Evolutionary conservation across 2,888 invertebrate genomes (phyloP).

Genomic region (Melanotus villosus): DNA sequence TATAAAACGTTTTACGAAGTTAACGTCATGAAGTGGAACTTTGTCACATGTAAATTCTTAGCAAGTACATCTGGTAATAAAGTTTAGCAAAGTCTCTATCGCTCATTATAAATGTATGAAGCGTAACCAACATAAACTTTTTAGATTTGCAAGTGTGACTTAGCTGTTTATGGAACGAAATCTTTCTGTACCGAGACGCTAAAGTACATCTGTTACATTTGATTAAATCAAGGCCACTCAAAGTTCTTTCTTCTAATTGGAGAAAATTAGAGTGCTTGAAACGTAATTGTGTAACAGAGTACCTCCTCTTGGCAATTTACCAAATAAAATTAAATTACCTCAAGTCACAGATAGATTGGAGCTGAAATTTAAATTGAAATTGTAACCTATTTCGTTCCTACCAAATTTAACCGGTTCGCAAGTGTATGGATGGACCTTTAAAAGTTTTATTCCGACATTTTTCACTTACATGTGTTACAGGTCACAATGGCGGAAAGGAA

Average conservation of each 20-base stretch:
- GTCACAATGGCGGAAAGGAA: slow-evolving; percentile 31
- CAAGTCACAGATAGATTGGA: slow-evolving; percentile 39
- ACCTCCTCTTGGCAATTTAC: slow-evolving; percentile 45
- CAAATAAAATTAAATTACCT: slow-evolving; percentile 46
- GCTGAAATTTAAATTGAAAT: slow-evolving; percentile 41
- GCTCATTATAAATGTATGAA: slow-evolving; percentile 13
- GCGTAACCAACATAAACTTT: slow-evolving; percentile 1
- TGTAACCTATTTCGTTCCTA: slow-evolving; percentile 25
- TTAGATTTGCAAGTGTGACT: slow-evolving; percentile 6
- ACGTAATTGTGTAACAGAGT: slow-evolving; percentile 41
- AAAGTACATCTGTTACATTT: slow-evolving; percentile 39
- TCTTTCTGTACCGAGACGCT: background rate
- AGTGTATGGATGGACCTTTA: too few relatives aligned
- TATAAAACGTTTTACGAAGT: slow-evolving; percentile 25
- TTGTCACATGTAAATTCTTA: slow-evolving; percentile 28
- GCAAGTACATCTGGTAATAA: slow-evolving; percentile 6
- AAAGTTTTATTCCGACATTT: slow-evolving; percentile 14
- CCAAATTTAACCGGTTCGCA: slow-evolving; percentile 17
- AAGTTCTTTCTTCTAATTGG: slow-evolving; percentile 44
- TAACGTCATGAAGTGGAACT: slow-evolving; percentile 15
- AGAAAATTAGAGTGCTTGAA: slow-evolving; percentile 46
- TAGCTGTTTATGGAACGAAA: background rate
- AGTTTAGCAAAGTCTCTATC: slow-evolving; percentile 8
- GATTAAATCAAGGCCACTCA: slow-evolving; percentile 45
- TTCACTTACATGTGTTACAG: slow-evolving; percentile 18